Base-by-base conservation (phyloP, 1,140 invertebrate species). In the Brachionus calyciflorus region DNA sequence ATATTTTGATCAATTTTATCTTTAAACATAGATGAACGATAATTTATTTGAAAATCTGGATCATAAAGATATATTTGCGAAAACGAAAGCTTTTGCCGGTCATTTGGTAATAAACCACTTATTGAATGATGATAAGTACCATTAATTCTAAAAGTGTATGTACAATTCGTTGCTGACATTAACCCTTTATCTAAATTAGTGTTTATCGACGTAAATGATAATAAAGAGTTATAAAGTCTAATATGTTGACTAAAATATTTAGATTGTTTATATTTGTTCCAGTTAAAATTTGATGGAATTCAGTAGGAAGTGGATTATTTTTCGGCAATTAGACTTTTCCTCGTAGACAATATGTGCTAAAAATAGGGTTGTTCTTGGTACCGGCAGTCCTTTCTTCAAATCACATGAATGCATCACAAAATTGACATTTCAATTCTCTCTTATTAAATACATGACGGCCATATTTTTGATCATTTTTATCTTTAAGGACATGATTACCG, bases 1-100 rank as follows among this genome's bases (percentile, higher is more conserved):
- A 51, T 40, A 3, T 2, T 51, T 51, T 12, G 9, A 26, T 48
- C 6, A n/a, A 37, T 10, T 70, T 10, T 0, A 44, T 37, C 21
- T 46, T 26, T 46, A 46, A 33, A 49, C 44, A 17, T 48, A 17
- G 28, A 24, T 17, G n/a, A 9, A n/a, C 68, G n/a, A 17, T 6
- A 51, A n/a, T 9, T 24, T 3, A 19, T 37, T 65, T 77, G 44
- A 46, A 33, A 53, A 26, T 77, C 75, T 14, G 41, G 30, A n/a
- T 60, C 33, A 14, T 63, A 46, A 48, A 46, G 30, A 48, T 65
- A 77, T 14, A 77, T 63, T 24, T 77, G 75, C 2, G 28, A 33
- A 26, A 77, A 77, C 12, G 70, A 1, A 30, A 57, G 24, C 17
- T 60, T n/a, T 21, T 46, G 19, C 0, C 14, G 19, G 14, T 40